These are phyloP conservation scores for Drosophila grimshawi DNA, from an alignment of 1,140 invertebrate species.

Conservation along the genomic window DNA sequence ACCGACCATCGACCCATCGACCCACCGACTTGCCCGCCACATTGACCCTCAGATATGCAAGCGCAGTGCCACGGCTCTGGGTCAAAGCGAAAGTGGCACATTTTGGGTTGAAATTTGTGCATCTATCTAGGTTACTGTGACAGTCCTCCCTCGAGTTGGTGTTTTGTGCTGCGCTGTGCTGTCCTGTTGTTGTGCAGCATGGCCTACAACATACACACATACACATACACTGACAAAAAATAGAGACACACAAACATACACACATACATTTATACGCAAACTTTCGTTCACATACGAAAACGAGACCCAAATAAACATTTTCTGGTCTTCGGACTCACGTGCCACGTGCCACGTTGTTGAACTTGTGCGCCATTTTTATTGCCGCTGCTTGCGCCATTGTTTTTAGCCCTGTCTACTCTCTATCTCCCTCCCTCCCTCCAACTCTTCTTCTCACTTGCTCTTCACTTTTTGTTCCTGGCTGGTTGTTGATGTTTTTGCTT, in stretches of 20 bases:
- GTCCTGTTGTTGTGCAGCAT: slow-evolving; percentile 62
- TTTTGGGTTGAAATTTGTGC: slow-evolving; percentile 79
- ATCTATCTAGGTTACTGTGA: slow-evolving; percentile 81
- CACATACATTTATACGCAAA: slow-evolving; percentile 24
- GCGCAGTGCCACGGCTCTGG: slow-evolving; percentile 66
- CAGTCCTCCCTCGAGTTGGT: slow-evolving; percentile 59
- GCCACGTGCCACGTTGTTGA: slow-evolving; percentile 68
- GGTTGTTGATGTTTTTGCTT: slow-evolving; percentile 79
- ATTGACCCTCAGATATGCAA: slow-evolving; percentile 73
- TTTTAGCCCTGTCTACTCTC: slow-evolving; percentile 27
- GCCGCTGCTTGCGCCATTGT: slow-evolving; percentile 72
- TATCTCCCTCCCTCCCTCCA: slow-evolving; percentile 4
- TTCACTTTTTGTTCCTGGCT: slow-evolving; percentile 40
- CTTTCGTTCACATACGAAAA: slow-evolving; percentile 46
- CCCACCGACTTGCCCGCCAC: slow-evolving; percentile 46
- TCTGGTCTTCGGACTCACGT: slow-evolving; percentile 72
- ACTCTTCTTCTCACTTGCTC: slow-evolving; percentile 20
- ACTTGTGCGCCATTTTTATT: slow-evolving; percentile 82
- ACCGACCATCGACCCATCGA: too few species aligned
- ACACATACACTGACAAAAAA: neutral
- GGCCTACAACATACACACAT: slow-evolving; percentile 65
- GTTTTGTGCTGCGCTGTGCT: slow-evolving; percentile 40
- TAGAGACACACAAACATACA: slow-evolving; percentile 24
- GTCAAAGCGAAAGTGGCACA: slow-evolving; percentile 82
- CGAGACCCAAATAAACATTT: slow-evolving; percentile 77